phyloP scores from a whole-genome alignment of 23 tunicate species.

The Trididemnum nubilum region DNA sequence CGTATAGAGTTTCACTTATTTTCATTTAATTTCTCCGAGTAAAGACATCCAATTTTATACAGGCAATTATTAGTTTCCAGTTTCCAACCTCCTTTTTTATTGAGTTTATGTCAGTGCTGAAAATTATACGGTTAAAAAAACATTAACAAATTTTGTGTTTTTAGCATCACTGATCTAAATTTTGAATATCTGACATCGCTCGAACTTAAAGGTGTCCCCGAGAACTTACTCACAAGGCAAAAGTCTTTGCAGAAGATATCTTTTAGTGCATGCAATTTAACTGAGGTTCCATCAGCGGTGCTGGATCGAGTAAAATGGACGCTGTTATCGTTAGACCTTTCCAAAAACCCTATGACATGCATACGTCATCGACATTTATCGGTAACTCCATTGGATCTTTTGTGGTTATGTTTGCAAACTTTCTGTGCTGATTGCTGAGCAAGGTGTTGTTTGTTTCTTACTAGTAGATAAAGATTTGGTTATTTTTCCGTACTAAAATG shows the following conservation, averaged over 20 bases:
- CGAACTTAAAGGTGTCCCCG: neutral
- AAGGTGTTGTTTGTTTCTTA: too few species aligned
- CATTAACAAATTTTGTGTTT: neutral
- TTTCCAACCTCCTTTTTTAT: too few species aligned
- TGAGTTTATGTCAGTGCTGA: too few species aligned
- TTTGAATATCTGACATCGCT: neutral
- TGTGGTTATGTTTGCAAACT: too few species aligned
- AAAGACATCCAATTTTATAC: too few species aligned
- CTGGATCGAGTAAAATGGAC: slow-evolving; percentile 25
- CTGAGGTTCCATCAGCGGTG: slow-evolving; percentile 13
- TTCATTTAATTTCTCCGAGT: too few species aligned
- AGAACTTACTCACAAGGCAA: neutral
- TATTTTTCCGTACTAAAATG: too few species aligned
- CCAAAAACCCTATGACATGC: slow-evolving; percentile 33
- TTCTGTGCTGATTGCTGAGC: too few species aligned
- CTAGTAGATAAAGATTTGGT: too few species aligned
- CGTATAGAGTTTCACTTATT: too few species aligned
- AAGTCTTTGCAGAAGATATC: slow-evolving; percentile 19
- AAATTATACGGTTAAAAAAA: too few species aligned
- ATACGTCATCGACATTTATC: slow-evolving; percentile 10
- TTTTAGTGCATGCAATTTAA: slow-evolving; percentile 45
- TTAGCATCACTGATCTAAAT: neutral
- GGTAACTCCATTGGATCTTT: slow-evolving; percentile 51
- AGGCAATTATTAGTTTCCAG: too few species aligned
- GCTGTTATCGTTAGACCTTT: slow-evolving; percentile 32